A percentile compares a stretch with the other conserved stretches of the same genome.
Evolutionary conservation across 1,140 invertebrate genomes (phyloP).

Genomic region (Glossosoma conforme): DNA sequence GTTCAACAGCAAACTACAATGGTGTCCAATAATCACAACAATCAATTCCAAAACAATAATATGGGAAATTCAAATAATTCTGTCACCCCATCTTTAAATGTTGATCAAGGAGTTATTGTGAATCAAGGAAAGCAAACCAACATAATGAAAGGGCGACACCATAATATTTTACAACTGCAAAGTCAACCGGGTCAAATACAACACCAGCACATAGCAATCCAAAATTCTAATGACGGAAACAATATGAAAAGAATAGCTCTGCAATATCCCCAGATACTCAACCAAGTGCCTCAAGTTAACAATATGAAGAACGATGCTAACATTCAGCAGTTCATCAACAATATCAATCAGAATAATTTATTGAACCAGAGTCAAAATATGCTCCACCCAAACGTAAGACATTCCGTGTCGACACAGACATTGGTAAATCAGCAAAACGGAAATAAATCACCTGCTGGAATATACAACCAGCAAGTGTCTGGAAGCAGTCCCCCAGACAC

Average conservation of each 20-base stretch:
- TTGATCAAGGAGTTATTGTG: constrained; percentile 44
- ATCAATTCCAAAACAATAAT: constrained; percentile 30
- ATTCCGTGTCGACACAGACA: constrained; percentile 72
- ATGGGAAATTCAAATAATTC: constrained; percentile 17
- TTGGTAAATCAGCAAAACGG: constrained; percentile 58
- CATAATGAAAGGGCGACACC: constrained; percentile 17
- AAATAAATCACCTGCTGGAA: constrained; percentile 52
- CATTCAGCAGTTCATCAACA: constrained; percentile 21
- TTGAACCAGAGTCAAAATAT: constrained; percentile 35
- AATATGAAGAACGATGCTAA: constrained; percentile 22
- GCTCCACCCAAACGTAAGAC: constrained; percentile 40
- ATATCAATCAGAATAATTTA: constrained; percentile 41
- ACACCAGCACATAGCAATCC: constrained; percentile 27
- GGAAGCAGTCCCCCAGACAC: constrained; percentile 67
- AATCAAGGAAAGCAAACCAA: constrained; percentile 33
- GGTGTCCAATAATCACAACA: constrained; percentile 64
- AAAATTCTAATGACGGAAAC: constrained; percentile 21
- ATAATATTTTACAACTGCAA: constrained; percentile 27
- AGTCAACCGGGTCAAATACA: constrained; percentile 24
- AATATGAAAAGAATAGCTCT: constrained; percentile 23
- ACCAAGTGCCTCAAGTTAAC: constrained; percentile 27
- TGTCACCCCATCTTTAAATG: constrained; percentile 45
- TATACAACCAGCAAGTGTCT: constrained; percentile 40
- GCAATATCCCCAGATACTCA: constrained; percentile 26
- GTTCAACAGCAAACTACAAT: constrained; percentile 60